Evolutionary conservation across 2,888 invertebrate genomes (phyloP).

Genomic region (Adela reaumurella): DNA sequence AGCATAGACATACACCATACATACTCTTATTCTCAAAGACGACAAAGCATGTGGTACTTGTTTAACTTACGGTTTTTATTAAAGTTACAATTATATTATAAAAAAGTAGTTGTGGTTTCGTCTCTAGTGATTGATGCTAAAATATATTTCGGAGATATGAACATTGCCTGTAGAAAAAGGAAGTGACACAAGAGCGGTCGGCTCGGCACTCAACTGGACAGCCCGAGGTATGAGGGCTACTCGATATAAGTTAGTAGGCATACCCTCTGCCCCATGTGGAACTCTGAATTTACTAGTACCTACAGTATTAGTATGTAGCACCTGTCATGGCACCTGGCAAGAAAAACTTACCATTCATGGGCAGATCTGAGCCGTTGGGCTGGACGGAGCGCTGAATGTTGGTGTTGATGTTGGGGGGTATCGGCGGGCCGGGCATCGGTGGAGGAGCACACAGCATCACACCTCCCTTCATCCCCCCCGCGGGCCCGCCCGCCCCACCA

Average conservation of each 20-base stretch:
- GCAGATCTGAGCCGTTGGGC: constrained; percentile 52
- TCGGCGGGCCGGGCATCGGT: constrained; percentile 19
- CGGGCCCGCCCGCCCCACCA: constrained; percentile 21
- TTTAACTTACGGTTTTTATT: no score
- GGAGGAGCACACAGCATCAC: constrained; percentile 26
- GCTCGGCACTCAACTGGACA: no score
- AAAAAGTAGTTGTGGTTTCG: no score
- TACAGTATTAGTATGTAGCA: not conserved
- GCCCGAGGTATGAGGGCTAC: no score
- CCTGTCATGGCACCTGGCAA: not conserved
- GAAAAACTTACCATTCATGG: constrained; percentile 54
- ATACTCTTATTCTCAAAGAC: no score
- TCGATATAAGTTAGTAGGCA: not conserved
- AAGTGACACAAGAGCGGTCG: no score
- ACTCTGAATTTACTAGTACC: not conserved
- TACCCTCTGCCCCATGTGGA: not conserved
- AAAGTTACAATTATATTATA: no score
- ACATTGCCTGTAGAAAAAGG: no score
- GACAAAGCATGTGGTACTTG: no score
- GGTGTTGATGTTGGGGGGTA: constrained; percentile 16
- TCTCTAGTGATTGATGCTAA: no score
- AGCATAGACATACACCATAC: no score
- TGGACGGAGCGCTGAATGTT: constrained; percentile 40
- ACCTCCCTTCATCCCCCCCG: constrained; percentile 1
- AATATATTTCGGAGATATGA: no score